Evolutionary conservation across 2,888 invertebrate species (phyloP).

Genomic region (Chloroclysta siterata): DNA sequence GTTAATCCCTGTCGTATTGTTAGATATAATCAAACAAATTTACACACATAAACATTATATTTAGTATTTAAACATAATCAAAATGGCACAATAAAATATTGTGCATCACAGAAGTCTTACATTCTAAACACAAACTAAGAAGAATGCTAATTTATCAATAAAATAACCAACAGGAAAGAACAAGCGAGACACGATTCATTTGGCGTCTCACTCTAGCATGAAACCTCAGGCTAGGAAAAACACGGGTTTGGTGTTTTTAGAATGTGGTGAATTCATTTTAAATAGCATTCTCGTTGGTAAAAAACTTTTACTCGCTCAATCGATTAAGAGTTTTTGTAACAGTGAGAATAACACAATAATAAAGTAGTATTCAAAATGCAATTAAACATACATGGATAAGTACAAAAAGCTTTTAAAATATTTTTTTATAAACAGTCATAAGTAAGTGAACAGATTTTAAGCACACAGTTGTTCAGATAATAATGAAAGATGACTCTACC

Average conservation of each 20-base stretch:
- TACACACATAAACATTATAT: conserved; percentile 23
- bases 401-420: conserved; percentile 9
- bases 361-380: background rate
- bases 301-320: too few species aligned
- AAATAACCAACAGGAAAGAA: background rate
- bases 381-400: background rate
- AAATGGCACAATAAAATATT: conserved; percentile 26
- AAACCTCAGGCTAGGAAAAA: background rate
- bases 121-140: conserved; percentile 20
- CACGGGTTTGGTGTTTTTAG: background rate
- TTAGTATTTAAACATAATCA: conserved; percentile 18
- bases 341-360: background rate
- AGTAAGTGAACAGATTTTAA: conserved; percentile 13
- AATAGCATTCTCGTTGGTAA: background rate
- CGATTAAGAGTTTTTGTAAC: background rate
- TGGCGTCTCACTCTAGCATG: background rate
- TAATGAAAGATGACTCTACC: conserved; percentile 10
- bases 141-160: conserved; percentile 6
- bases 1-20: conserved; percentile 11
- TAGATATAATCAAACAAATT: conserved; percentile 4
- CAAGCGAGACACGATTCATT: background rate
- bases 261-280: background rate
- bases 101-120: conserved; percentile 32
- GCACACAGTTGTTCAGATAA: conserved; percentile 6
- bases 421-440: conserved; percentile 7